Conservation (phyloP, 2,113 vertebrate species). For the Triplophysa siluroides region DNA sequence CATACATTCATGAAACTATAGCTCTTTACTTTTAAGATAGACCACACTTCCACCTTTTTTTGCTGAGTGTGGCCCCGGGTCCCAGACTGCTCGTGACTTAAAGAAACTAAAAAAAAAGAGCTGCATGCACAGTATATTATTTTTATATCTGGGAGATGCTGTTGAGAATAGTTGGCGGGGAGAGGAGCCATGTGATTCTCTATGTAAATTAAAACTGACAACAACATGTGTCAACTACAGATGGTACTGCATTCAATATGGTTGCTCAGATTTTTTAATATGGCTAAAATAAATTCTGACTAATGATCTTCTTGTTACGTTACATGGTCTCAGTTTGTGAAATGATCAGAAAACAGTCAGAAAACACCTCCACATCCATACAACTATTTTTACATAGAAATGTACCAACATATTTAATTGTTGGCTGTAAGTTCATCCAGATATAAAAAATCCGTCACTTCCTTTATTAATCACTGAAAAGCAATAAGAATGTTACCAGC, state of each 20-base stretch:
- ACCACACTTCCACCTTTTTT: constrained; percentile 68
- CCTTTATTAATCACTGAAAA: no score
- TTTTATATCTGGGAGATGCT: background rate
- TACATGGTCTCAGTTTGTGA: background rate
- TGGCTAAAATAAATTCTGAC: background rate
- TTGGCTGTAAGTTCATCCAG: no score
- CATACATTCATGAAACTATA: constrained; percentile 36
- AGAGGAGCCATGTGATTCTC: constrained; percentile 7
- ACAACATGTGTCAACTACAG: background rate
- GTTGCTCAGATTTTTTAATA: background rate
- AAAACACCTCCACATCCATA: no score
- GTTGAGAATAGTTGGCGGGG: background rate
- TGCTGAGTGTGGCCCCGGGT: constrained; percentile 62
- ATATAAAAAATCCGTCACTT: no score
- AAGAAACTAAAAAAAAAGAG: constrained; percentile 16
- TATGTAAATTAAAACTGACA: background rate
- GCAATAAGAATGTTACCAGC: no score
- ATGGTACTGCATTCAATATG: background rate
- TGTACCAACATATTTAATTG: no score
- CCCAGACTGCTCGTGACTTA: constrained; percentile 66
- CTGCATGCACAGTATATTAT: background rate
- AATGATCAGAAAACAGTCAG: no score
- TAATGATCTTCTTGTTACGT: background rate
- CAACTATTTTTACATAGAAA: no score
- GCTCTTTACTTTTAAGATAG: constrained; percentile 61